Conservation (phyloP, 2,888 invertebrate genomes). For the Rhamnusium bicolor region DNA sequence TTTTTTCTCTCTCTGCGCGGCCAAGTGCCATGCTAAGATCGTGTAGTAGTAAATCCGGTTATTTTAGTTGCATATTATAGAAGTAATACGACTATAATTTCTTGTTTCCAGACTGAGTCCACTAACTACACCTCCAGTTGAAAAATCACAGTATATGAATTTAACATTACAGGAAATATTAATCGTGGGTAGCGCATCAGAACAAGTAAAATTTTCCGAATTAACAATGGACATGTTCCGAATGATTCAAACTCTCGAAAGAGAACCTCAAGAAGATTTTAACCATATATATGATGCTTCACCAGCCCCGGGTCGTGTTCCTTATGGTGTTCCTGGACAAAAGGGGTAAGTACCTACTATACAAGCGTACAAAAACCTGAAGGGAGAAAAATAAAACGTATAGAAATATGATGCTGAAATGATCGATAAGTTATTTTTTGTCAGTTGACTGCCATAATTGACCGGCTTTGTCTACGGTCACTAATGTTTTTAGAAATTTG, state of each 20-base stretch:
- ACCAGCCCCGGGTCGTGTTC: conserved; percentile 79
- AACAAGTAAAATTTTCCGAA: conserved; percentile 97
- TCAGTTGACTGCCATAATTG: too few species aligned
- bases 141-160: conserved; percentile 89
- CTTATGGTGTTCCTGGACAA: conserved; percentile 70
- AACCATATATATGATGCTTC: conserved; percentile 83
- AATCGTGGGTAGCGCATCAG: conserved; percentile 93
- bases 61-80: too few species aligned
- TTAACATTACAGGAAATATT: conserved; percentile 93
- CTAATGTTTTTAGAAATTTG: too few species aligned
- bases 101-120: conserved; percentile 80
- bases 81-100: neutral
- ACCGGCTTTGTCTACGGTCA: too few species aligned
- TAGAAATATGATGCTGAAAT: too few species aligned
- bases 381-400: too few species aligned
- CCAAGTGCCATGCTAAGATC: too few species aligned
- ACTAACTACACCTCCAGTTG: conserved; percentile 88
- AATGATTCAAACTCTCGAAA: conserved; percentile 94
- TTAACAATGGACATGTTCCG: conserved; percentile 98
- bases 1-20: too few species aligned
- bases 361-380: too few species aligned
- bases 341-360: conserved; percentile 63
- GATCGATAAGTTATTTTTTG: too few species aligned
- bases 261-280: conserved; percentile 90
- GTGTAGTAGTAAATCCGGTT: too few species aligned